Evolutionary conservation across 2,797 vertebrate genomes (phyloP).

Genomic region (Pseudocheirus occidentalis): DNA sequence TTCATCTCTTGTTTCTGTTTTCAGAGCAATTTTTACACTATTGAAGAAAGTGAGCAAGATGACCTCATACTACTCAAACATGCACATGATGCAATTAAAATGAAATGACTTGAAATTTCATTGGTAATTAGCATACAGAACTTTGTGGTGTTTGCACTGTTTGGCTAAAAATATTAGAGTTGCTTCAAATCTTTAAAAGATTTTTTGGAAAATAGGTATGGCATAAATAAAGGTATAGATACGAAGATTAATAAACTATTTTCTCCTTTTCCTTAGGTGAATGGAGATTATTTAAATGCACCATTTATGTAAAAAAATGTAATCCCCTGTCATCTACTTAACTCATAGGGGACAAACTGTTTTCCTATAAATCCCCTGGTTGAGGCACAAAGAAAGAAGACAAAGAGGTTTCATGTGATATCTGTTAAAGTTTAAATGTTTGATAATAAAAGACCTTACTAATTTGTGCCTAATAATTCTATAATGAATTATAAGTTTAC

Average conservation of each 20-base stretch:
- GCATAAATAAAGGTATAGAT: not conserved
- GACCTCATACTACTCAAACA: not conserved
- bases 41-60: not conserved
- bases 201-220: not conserved
- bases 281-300: not conserved
- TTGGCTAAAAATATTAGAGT: not conserved
- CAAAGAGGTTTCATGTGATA: not conserved
- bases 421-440: constrained; percentile 9
- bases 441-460: not conserved
- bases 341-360: not conserved
- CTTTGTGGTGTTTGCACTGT: not conserved
- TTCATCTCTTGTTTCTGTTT: not conserved
- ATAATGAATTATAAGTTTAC: constrained; percentile 39
- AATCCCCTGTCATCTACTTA: not conserved
- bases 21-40: not conserved
- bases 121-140: not conserved
- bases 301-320: not conserved
- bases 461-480: not conserved
- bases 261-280: not conserved
- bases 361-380: not conserved
- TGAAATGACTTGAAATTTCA: not conserved
- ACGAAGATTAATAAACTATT: not conserved
- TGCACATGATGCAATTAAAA: not conserved
- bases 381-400: not conserved
- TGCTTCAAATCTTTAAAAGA: not conserved